Base-by-base conservation (phyloP, 2,113 vertebrate species). In the Aldabrachelys gigantea region DNA sequence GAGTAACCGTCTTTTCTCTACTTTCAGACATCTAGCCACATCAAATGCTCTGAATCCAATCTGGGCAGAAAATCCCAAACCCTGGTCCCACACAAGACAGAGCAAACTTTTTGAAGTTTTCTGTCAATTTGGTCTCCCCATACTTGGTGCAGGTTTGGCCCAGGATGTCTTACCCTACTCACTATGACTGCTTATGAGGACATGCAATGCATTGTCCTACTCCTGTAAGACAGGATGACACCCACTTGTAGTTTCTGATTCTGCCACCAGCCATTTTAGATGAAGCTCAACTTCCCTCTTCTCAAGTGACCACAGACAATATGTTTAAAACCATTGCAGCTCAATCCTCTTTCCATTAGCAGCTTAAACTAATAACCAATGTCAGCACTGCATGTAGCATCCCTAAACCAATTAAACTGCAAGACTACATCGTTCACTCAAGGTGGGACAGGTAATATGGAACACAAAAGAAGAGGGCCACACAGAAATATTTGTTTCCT, bases 301-400 rank as follows among this genome's bases (percentile, higher is more conserved):
- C 82, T 92, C 85, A 65, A 11, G 59, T 81, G 54, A 6, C 83
- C 95, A 92, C 54, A 92, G 89, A 54, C 31, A 65, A 65, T 92
- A 89, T 54, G 52, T 81, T 79, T 92, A 81, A 69, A 92, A 96
- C 65, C 88, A 91, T 87, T 84, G 76, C 76, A 92, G 82, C 90
- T 84, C 82, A 89, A 88, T 56, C 91, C 31, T 84, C 19, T 80
- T 84, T 88, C 62, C 78, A 91, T 72, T 80, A 92, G 81, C 89
- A 89, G 50, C 53, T 93, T 90, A 82, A 92, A 72, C 53, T 84
- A 91, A 90, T 52, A 52, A 27, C 80, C 56, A 47, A 25, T 0
- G 0, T 76, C 75, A 91, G 17, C 16, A 10, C 47, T 80, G 49
- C 53, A 89, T 5, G 56, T 56, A 91, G 80, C 95, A 93, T 87